Evolutionary conservation across 2,888 invertebrate genomes (phyloP), one percentile per base, ranked within the genome.

Genomic region (Dastarcus helophoroides): DNA sequence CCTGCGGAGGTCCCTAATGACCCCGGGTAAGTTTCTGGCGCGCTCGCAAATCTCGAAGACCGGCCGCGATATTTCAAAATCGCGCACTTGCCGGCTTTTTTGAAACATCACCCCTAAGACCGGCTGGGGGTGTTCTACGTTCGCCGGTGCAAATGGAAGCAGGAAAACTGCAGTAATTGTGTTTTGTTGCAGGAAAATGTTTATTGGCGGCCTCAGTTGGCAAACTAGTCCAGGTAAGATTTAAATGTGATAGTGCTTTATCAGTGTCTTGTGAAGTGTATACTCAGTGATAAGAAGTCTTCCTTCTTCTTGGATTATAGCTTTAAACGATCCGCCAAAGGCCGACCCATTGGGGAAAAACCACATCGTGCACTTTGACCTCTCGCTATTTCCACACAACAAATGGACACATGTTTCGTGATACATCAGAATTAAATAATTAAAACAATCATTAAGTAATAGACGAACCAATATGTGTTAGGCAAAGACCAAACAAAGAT

Each of bases 151-250:
- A 17, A 6, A 17, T 17, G 19, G 6, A 7, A 17, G n/a, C n/a
- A 17, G n/a, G n/a, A 15, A n/a, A 4, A 12, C n/a, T 27, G 27
- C 3, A 27, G 16, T 31, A 14, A 3, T 25, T 24, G 19, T 62
- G 66, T 69, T 71, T 73, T 76, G 68, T 86, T 88, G 56, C 80
- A 95, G 95, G 74, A 97, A 97, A 85, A 97, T 97, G 94, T 97
- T 97, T 79, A 91, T 97, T 73, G 97, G 97, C 62, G 97, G 97
- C 62, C 81, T 97, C 64, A 94, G 94, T 74, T 97, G 95, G 95
- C 95, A 95, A 76, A 97, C 95, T 63, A 94, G 93, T 76, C 93
- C 94, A 82, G 94, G 94, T 95, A 76, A 73, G 76, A 32, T 12
- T 14, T 22, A 27, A 15, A 21, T 8, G 26, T 23, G 34, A 12